These are phyloP conservation scores for Girardia tigrina DNA, from an alignment of 2,888 invertebrate genomes.

Conservation along the genomic window DNA sequence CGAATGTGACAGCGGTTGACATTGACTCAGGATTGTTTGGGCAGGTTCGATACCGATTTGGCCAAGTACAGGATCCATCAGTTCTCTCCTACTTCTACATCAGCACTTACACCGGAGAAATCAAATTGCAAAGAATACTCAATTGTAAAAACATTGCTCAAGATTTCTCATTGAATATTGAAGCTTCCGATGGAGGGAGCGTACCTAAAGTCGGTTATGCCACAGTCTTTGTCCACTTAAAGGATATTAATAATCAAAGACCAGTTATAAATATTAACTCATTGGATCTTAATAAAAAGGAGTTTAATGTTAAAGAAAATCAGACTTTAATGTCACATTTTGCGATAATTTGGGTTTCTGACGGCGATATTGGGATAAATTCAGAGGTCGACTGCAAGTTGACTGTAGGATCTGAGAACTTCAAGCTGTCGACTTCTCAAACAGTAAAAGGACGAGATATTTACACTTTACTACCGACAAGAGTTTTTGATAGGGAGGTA, in stretches of 20 bases:
- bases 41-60: slow-evolving; percentile 31
- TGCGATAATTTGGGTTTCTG: slow-evolving; percentile 24
- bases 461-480: slow-evolving; percentile 30
- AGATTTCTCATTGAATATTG: slow-evolving; percentile 24
- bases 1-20: slow-evolving; percentile 21
- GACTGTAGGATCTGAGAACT: slow-evolving; percentile 24
- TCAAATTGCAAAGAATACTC: slow-evolving; percentile 2
- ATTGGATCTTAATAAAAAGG: background rate
- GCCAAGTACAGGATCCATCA: slow-evolving; percentile 29
- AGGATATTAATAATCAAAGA: slow-evolving; percentile 29
- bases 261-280: slow-evolving; percentile 25
- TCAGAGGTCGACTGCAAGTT: slow-evolving; percentile 24
- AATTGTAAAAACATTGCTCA: slow-evolving; percentile 21
- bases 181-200: slow-evolving; percentile 26
- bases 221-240: slow-evolving; percentile 19
- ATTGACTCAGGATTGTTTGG: slow-evolving; percentile 29
- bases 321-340: slow-evolving; percentile 10
- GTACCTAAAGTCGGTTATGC: slow-evolving; percentile 30
- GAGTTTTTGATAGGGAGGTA: slow-evolving; percentile 25
- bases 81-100: slow-evolving; percentile 26
- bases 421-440: slow-evolving; percentile 25
- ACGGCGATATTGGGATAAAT: slow-evolving; percentile 32
- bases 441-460: slow-evolving; percentile 30
- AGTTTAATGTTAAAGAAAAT: slow-evolving; percentile 32
- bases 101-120: slow-evolving; percentile 31